Base-by-base conservation (phyloP, 1,140 invertebrate genomes). In the Probaryconus sp. region DNA sequence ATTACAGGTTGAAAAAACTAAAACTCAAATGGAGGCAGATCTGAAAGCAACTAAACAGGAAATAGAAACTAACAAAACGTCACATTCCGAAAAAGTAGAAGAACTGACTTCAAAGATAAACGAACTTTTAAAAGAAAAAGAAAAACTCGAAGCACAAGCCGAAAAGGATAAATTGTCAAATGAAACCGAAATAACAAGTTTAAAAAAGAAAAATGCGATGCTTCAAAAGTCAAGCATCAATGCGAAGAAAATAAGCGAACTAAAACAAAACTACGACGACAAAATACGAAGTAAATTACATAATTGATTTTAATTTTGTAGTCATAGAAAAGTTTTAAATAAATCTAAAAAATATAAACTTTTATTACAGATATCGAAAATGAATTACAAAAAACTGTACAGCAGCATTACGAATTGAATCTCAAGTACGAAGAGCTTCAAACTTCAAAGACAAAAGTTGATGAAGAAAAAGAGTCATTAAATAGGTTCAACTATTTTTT, bases 351-450 rank as follows among this genome's bases (percentile, higher is more conserved):
- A n/a, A n/a, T n/a, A n/a, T n/a, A n/a, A n/a, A n/a, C n/a, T n/a
- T 38, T 45, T 77, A 86, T 89, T 83, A 37, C 80, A 94, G 93
- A 90, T 81, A 81, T 94, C 68, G 92, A 94, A 84, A 87, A 89
- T 70, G 89, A 91, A 28, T 72, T 95, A 21, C 88, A 88, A 24
- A 88, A 88, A 13, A 92, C 93, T 79, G 91, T 91, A 51, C 90
- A 92, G 60, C 92, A 94, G 69, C 94, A 93, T 82, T 92, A 94
- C 63, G 94, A 95, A 71, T 86, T 96, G 4, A 95, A 93, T 17
- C 88, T 89, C 2, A 95, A 94, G 82, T 94, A 95, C 83, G 94
- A 95, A 78, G 89, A 93, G 58, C 85, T 97, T n/a, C 92, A 93
- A 79, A 94, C 95, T 82, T 92, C 92, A 42, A 95, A 95, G 83